phyloP scores from a whole-genome alignment of 2,888 invertebrate genomes.

The Allophyes oxyacanthae region DNA sequence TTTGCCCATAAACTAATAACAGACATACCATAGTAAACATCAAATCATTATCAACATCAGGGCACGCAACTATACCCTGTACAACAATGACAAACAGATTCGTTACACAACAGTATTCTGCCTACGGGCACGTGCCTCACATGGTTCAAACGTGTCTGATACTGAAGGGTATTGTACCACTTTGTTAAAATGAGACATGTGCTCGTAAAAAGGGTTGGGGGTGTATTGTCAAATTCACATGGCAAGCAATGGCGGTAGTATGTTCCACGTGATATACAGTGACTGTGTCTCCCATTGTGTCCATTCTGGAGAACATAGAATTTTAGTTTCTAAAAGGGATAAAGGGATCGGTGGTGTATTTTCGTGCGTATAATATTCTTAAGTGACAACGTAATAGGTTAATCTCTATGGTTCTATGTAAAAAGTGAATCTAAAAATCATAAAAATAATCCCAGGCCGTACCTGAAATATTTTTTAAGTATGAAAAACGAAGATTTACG shows the following conservation, averaged over 20 bases:
- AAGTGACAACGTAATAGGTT: too few relatives aligned
- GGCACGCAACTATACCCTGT: neutral
- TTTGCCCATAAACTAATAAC: too few relatives aligned
- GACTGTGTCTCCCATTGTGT: neutral
- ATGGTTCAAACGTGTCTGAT: conserved; percentile 7
- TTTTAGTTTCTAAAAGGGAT: neutral
- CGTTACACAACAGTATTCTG: conserved; percentile 11
- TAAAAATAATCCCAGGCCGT: too few relatives aligned
- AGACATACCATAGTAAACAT: neutral
- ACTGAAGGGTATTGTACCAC: conserved; percentile 5
- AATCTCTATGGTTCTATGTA: too few relatives aligned
- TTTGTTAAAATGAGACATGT: conserved; percentile 2
- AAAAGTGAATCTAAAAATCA: too few relatives aligned
- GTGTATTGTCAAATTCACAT: neutral
- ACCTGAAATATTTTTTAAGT: too few relatives aligned
- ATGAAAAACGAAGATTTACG: too few relatives aligned
- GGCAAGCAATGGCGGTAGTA: neutral
- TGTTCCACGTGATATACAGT: conserved; percentile 1
- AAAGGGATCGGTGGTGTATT: too few relatives aligned
- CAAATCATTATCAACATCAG: neutral
- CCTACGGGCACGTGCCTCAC: conserved; percentile 35
- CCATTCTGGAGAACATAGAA: conserved; percentile 1
- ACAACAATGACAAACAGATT: neutral
- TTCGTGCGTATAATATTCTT: too few relatives aligned
- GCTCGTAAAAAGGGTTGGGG: neutral